Percentiles rank a stretch among this genome's conserved stretches.
These are phyloP conservation scores for Poeciliopsis prolifica DNA, from an alignment of 2,113 vertebrate genomes.

Conservation along the genomic window DNA sequence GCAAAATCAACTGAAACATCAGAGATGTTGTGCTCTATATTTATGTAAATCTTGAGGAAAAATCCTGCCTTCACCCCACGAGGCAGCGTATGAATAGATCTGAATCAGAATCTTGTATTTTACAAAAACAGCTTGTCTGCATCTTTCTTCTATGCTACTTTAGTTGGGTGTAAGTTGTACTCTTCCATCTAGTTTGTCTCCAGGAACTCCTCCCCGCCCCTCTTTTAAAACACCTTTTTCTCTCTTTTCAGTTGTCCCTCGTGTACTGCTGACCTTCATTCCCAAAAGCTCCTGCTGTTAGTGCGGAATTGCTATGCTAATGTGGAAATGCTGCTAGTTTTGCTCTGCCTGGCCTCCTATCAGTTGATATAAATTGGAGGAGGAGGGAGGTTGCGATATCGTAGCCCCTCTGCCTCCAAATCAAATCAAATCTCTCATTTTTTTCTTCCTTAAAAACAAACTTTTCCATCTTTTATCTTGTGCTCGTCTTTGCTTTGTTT, in stretches of 20 bases:
- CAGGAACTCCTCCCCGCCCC: conserved; percentile 13
- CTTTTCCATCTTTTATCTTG: conserved; percentile 43
- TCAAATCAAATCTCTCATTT: conserved; percentile 40
- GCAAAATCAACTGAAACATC: too few relatives aligned
- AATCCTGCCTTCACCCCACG: neutral
- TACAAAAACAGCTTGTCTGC: conserved; percentile 75
- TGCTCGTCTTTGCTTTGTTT: conserved; percentile 41
- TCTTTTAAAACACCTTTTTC: conserved; percentile 16
- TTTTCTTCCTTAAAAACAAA: conserved; percentile 2
- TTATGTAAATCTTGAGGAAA: neutral
- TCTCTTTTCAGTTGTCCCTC: conserved; percentile 30
- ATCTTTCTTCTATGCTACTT: conserved; percentile 75
- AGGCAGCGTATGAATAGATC: neutral
- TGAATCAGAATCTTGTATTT: conserved; percentile 10
- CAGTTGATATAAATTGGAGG: conserved; percentile 37
- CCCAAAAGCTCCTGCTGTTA: conserved; percentile 37
- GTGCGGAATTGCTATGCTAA: conserved; percentile 65
- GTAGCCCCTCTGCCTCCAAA: conserved; percentile 38
- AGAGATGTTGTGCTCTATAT: neutral
- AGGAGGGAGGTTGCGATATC: neutral
- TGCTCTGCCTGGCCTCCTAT: conserved; percentile 50
- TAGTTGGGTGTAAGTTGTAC: conserved; percentile 62
- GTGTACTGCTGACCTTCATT: conserved; percentile 60
- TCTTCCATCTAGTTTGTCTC: conserved; percentile 28
- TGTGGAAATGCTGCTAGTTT: conserved; percentile 52